Evolutionary conservation across 1,140 invertebrate species (phyloP).

Genomic region (Drosophila sulfurigaster): DNA sequence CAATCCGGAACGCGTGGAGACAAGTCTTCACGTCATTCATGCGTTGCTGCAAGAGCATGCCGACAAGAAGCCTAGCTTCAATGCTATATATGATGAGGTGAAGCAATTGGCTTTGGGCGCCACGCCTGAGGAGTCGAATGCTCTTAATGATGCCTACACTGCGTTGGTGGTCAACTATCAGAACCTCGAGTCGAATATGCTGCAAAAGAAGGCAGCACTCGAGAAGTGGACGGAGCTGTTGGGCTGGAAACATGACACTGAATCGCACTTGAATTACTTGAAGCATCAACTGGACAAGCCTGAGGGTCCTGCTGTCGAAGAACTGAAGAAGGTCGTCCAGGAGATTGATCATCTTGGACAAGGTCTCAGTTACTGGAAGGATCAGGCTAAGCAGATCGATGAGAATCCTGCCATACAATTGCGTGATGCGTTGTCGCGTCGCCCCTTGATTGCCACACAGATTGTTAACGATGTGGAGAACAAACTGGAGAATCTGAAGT

Average conservation of each 20-base stretch:
- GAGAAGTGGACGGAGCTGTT: constrained; percentile 94
- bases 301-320: constrained; percentile 88
- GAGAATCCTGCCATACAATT: constrained; percentile 88
- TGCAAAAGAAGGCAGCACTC: constrained; percentile 90
- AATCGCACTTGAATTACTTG: constrained; percentile 91
- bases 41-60: constrained; percentile 92
- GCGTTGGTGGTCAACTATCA: constrained; percentile 91
- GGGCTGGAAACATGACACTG: constrained; percentile 92
- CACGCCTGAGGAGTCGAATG: constrained; percentile 89
- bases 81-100: constrained; percentile 92
- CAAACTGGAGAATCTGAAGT: constrained; percentile 88
- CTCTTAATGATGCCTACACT: constrained; percentile 91
- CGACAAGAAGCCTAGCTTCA: constrained; percentile 91
- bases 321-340: constrained; percentile 88
- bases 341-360: constrained; percentile 89
- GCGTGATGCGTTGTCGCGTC: constrained; percentile 88
- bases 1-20: constrained; percentile 91
- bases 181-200: constrained; percentile 90
- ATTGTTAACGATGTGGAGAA: constrained; percentile 90
- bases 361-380: constrained; percentile 90
- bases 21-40: constrained; percentile 91
- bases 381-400: constrained; percentile 89
- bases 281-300: constrained; percentile 92
- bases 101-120: constrained; percentile 90
- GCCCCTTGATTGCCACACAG: constrained; percentile 89